Evolutionary conservation across 2,888 invertebrate species (phyloP).

Genomic region (Bugula neritina): DNA sequence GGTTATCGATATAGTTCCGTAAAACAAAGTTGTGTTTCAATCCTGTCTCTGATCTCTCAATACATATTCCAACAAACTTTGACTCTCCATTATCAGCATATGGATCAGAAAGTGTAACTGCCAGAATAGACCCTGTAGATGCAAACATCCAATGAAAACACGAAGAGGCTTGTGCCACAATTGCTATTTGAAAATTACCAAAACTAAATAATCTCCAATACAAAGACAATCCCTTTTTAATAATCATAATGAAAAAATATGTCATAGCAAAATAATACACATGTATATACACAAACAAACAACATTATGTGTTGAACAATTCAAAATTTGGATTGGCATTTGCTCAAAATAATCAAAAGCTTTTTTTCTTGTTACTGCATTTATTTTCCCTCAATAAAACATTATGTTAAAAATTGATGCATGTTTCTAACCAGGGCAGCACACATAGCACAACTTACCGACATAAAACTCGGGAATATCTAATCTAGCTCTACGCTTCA

Average conservation of each 20-base stretch:
- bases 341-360: too few species aligned
- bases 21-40: constrained; percentile 77
- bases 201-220: too few species aligned
- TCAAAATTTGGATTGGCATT: too few species aligned
- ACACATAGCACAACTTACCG: constrained; percentile 59
- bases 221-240: too few species aligned
- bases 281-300: too few species aligned
- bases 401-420: not conserved
- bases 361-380: too few species aligned
- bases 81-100: constrained; percentile 77
- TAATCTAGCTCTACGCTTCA: constrained; percentile 71
- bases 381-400: too few species aligned
- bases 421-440: not conserved
- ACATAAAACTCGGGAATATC: constrained; percentile 97
- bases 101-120: constrained; percentile 77
- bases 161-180: too few species aligned
- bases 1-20: constrained; percentile 85
- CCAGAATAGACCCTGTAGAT: constrained; percentile 72
- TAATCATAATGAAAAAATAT: too few species aligned
- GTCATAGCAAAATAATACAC: too few species aligned
- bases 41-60: constrained; percentile 74
- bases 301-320: too few species aligned
- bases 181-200: too few species aligned
- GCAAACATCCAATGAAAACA: not conserved
- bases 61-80: constrained; percentile 90